Base-by-base conservation (phyloP, 1,140 invertebrate genomes). In the Drosophila pandora region DNA sequence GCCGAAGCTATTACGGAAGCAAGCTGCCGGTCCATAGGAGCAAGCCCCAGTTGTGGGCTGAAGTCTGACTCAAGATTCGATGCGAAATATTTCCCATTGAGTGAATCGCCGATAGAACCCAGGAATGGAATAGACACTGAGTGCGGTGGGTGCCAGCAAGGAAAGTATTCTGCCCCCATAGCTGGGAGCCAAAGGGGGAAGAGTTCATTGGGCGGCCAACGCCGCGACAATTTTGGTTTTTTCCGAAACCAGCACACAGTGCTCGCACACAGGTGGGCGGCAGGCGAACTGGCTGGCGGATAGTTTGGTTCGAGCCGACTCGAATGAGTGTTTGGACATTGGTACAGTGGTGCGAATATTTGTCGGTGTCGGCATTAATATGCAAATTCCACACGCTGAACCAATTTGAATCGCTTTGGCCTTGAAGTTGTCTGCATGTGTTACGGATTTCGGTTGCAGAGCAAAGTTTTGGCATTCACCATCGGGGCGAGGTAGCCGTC, bases 371-470 rank as follows among this genome's bases (percentile, higher is more conserved):
- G 47, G 60, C 56, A 63, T 83, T 79, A 41, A 85, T 64, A 85
- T 84, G 81, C 73, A 85, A 84, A 84, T 84, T 70, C 30, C 30
- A 62, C 72, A 48, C 57, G 58, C 55, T 77, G 73, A 74, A 77
- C 63, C 73, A 85, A 79, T 77, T 80, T 69, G 49, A 84, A 85
- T 68, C 65, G 73, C 25, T 77, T 80, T 80, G 81, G 76, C 81
- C 81, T 84, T 84, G 81, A 82, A 82, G 79, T 76, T 10, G 34
- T 50, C 41, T 34, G 50, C 45, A 65, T 76, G 45, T 43, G 62
- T 83, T 54, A 67, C 53, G 47, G 53, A 10, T 13, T 17, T 43
- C 12, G 8, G 30, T 37, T 71, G 62, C 41, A 72, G 60, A 64
- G 59, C 47, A 74, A 58, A 60, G 74, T 69, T 65, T 74, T 56